These are phyloP conservation scores for Hyperopisus bebe DNA, from an alignment of 2,113 vertebrate species.

Conservation along the genomic window DNA sequence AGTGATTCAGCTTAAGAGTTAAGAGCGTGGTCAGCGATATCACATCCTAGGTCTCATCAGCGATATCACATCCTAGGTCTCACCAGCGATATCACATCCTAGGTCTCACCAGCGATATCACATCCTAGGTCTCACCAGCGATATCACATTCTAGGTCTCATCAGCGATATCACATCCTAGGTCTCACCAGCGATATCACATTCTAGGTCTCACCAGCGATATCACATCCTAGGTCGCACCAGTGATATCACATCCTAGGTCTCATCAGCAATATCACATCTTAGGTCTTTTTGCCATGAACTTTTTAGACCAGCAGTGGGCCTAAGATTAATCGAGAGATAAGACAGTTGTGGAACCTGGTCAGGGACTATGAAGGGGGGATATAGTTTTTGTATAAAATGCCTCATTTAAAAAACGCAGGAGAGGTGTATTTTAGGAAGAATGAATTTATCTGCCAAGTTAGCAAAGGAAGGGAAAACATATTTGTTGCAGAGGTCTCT, in stretches of 20 bases:
- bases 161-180: too few species aligned
- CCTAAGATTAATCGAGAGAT: background rate
- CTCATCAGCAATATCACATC: background rate
- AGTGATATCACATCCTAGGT: background rate
- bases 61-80: too few species aligned
- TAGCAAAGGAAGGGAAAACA: background rate
- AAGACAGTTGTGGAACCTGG: background rate
- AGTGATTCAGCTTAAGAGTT: too few species aligned
- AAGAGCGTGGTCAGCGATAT: too few species aligned
- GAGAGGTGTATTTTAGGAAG: background rate
- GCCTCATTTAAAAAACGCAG: background rate
- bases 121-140: too few species aligned
- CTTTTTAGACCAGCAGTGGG: background rate
- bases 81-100: too few species aligned
- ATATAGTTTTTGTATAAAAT: background rate
- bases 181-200: too few species aligned
- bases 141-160: background rate
- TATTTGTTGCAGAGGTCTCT: background rate
- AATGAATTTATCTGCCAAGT: background rate
- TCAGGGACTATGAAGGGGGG: background rate
- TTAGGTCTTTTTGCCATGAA: background rate
- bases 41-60: too few species aligned
- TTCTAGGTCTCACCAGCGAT: too few species aligned
- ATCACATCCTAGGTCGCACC: too few species aligned
- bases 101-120: too few species aligned